Base-by-base conservation (phyloP, 2,113 vertebrate species). In the Aleadryas rufinucha region DNA sequence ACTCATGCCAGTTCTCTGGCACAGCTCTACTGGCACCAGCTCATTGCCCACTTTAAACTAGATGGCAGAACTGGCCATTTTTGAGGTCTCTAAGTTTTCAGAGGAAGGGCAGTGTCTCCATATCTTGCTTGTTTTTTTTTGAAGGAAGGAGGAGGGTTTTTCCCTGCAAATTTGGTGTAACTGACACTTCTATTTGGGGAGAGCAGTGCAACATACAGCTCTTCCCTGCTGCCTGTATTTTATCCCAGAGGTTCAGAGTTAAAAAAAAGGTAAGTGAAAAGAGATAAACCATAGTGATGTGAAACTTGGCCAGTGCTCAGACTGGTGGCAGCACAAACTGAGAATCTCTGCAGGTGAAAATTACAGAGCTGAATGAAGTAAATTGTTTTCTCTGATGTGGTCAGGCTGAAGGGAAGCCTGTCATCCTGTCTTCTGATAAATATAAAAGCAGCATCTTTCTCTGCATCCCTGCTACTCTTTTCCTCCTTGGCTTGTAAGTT, bases 1-100 rank as follows among this genome's bases (percentile, higher is more conserved):
- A 19, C 16, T 71, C 0, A 0, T 44, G 16, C 28, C 9, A 3
- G 50, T 27, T 78, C 41, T 35, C 54, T 33, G 53, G 42, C 1
- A 7, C n/a, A 57, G 66, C 1, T 3, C 49, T 63, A 52, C 49
- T 68, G 44, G n/a, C 69, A 19, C 33, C 1, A 2, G 41, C 45
- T 87, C 0, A 0, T 13, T 61, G 9, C n/a, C 64, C 21, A 27
- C 31, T 66, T 89, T 64, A 33, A 76, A 37, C n/a, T 33, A 28
- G 3, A 1, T 24, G 57, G 31, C 49, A 72, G 23, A 27, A 12
- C 23, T 44, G 50, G 15, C 28, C 1, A 0, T 5, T 50, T 71
- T 37, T 59, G 30, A 57, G 27, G 15, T 47, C 22, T 0, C 2
- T 61, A n/a, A n/a, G 17, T 65, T 79, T 70, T 65, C 33, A 71